Conservation (phyloP, 2,113 vertebrate species). For the Caretta caretta region DNA sequence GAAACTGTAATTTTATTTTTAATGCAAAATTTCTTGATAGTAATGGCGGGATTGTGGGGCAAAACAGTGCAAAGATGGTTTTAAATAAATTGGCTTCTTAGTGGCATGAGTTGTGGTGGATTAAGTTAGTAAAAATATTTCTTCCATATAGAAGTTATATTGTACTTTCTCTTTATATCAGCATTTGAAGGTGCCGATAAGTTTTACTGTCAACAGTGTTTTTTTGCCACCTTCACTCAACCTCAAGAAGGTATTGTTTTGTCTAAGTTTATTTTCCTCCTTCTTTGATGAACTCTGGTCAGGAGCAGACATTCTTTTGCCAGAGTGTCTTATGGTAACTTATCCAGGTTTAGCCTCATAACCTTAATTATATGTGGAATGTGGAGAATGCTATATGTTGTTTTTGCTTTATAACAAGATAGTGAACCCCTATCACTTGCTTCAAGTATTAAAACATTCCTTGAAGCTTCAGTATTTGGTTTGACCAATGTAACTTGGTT, state of each 20-base stretch:
- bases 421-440: slow-evolving; percentile 77
- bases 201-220: background rate
- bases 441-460: slow-evolving; percentile 78
- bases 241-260: background rate
- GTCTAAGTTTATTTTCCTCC: background rate
- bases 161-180: background rate
- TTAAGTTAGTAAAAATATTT: background rate
- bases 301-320: background rate
- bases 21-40: background rate
- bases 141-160: background rate
- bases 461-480: slow-evolving; percentile 37
- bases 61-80: background rate
- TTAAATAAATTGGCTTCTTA: background rate
- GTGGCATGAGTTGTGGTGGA: background rate
- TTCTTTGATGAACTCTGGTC: background rate
- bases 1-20: background rate
- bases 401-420: slow-evolving; percentile 82
- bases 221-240: background rate
- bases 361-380: slow-evolving; percentile 88
- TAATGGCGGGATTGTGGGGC: background rate
- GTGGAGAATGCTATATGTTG: slow-evolving; percentile 80
- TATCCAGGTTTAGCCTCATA: slow-evolving; percentile 76
- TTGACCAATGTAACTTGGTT: background rate
- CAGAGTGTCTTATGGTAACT: slow-evolving; percentile 20
- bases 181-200: background rate